Evolutionary conservation across 2,888 invertebrate species (phyloP).

Genomic region (Galerucella pusilla): DNA sequence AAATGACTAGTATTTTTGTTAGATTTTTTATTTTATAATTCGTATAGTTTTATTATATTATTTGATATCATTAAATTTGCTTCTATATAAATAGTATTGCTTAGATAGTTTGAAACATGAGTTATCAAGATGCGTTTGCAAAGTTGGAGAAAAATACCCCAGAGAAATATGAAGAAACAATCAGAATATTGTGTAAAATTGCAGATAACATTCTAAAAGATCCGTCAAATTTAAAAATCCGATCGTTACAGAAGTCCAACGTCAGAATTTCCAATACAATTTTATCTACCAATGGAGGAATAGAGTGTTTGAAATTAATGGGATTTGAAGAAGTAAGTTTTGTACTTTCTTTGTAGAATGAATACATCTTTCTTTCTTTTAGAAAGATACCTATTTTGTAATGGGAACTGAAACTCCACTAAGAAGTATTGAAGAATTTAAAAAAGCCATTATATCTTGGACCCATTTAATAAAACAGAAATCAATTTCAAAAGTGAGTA

Average conservation of each 20-base stretch:
- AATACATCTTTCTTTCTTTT: constrained; percentile 29
- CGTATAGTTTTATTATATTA: background rate
- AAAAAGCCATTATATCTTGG: constrained; percentile 41
- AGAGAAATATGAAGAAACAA: constrained; percentile 44
- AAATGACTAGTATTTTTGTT: constrained; percentile 15
- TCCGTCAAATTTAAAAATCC: constrained; percentile 54
- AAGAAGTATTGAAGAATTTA: constrained; percentile 41
- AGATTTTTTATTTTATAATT: background rate
- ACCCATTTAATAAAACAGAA: constrained; percentile 32
- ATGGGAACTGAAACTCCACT: constrained; percentile 42
- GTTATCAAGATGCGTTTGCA: constrained; percentile 37
- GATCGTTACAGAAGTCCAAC: constrained; percentile 57
- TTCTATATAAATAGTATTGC: background rate
- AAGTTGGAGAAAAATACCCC: constrained; percentile 43
- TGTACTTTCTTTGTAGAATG: background rate
- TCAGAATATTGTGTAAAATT: constrained; percentile 55
- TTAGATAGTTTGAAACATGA: constrained; percentile 33
- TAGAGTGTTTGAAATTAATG: constrained; percentile 56
- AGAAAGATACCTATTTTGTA: constrained; percentile 47
- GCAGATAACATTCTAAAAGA: constrained; percentile 57
- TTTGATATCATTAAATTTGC: background rate
- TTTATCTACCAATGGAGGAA: constrained; percentile 53
- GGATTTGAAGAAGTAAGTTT: constrained; percentile 59
- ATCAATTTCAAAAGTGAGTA: constrained; percentile 37
- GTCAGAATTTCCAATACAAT: constrained; percentile 53